phyloP scores from a whole-genome alignment of 2,797 vertebrate species.

The Melanotaenia trifasciata region DNA sequence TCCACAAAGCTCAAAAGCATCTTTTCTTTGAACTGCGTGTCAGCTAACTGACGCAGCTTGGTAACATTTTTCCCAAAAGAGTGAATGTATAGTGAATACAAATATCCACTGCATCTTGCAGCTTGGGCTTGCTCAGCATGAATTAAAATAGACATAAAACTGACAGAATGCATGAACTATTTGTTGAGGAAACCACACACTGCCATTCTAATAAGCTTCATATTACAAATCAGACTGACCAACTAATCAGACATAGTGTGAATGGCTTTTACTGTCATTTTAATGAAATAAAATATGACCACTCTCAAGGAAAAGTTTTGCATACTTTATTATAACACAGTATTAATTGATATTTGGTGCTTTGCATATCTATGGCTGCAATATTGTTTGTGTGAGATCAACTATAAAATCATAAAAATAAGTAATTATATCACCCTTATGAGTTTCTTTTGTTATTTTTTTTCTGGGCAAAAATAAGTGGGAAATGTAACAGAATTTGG shows the following conservation, averaged over 20 bases:
- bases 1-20: constrained; percentile 2
- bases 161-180: not conserved
- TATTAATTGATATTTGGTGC: not conserved
- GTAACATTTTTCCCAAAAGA: constrained; percentile 30
- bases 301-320: not conserved
- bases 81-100: constrained; percentile 42
- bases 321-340: not conserved
- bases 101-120: constrained; percentile 19
- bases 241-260: not conserved
- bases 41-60: not conserved
- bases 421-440: too few species aligned
- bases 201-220: not conserved
- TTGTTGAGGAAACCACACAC: constrained; percentile 2
- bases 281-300: not conserved
- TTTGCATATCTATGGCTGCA: not conserved
- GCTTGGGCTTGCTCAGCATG: not conserved
- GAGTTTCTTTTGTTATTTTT: not conserved
- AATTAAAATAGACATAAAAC: not conserved
- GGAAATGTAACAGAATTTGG: too few species aligned
- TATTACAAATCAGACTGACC: constrained; percentile 1
- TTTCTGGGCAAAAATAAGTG: not conserved
- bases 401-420: not conserved
- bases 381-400: not conserved
- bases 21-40: constrained; percentile 27
- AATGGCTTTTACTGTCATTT: constrained; percentile 1